Base-by-base conservation (phyloP, 1,140 invertebrate genomes). In the Rhyzopertha dominica region DNA sequence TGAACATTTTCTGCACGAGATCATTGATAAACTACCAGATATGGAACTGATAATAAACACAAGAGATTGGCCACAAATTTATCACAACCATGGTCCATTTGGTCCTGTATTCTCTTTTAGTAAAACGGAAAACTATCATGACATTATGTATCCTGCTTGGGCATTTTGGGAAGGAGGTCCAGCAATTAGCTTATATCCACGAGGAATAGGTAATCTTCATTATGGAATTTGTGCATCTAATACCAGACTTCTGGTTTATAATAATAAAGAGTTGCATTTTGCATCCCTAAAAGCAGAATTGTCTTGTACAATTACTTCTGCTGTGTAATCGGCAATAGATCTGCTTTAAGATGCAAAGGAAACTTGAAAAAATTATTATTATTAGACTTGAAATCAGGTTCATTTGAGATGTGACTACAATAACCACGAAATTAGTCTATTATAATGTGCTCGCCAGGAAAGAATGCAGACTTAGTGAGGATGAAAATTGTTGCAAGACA, bases 141-240 rank as follows among this genome's bases (percentile, higher is more conserved):
- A 98, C 63, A 95, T 98, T 44, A 90, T 86, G 76, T 98, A 96
- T 74, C 95, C 95, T 32, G 87, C 94, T 0, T 98, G 95, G 95
- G 84, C 88, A 20, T 98, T 98, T 71, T 96, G 93, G 93, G 90
- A 92, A 72, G 94, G 95, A 30, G 95, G 95, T 1, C 95, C 95
- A 28, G 94, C 94, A 2, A 95, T 97, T 51, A 82, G 83, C 30
- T 68, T 95, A 5, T 95, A 96, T 73, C 94, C 95, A 0, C 85
- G 78, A 38, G 95, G 95, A 24, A 78, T 98, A 39, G 94, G 65
- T 65, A 49, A 41, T n/a, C n/a, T n/a, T n/a, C n/a, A n/a, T n/a
- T n/a, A n/a, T n/a, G n/a, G 7, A 32, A 32, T 32, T 8, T 32
- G 14, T 32, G 24, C 7, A 26, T 26, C n/a, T 26, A n/a, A n/a